Conservation (phyloP, 2,888 invertebrate genomes). For the Malthinus seriepunctatus region DNA sequence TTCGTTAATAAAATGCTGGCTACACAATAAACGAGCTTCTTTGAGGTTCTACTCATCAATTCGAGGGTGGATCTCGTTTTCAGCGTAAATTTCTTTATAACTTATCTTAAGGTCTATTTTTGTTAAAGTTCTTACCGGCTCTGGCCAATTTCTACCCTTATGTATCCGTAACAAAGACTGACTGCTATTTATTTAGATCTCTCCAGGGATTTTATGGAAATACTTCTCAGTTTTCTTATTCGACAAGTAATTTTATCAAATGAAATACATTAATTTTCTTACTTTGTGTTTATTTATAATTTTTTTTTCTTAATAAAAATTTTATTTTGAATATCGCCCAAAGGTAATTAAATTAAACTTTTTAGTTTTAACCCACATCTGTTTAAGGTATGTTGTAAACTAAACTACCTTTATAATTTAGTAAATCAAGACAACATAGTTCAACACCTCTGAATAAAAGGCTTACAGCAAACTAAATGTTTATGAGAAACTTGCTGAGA, state of each 20-base stretch:
- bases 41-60: slow-evolving; percentile 29
- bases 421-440: no score
- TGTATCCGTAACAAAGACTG: slow-evolving; percentile 45
- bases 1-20: slow-evolving; percentile 26
- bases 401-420: no score
- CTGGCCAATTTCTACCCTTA: slow-evolving; percentile 40
- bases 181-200: slow-evolving; percentile 51
- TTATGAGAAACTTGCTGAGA: no score
- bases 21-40: slow-evolving; percentile 28
- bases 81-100: slow-evolving; percentile 42
- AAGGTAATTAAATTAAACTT: neutral
- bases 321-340: neutral
- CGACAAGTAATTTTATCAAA: slow-evolving; percentile 35
- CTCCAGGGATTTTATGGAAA: slow-evolving; percentile 53
- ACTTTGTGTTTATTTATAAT: no score
- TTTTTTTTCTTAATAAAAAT: slow-evolving; percentile 5
- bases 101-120: slow-evolving; percentile 41
- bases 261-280: slow-evolving; percentile 24
- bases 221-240: slow-evolving; percentile 50
- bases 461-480: no score
- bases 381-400: neutral
- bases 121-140: slow-evolving; percentile 27
- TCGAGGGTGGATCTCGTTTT: slow-evolving; percentile 29
- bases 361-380: neutral
- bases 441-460: no score